A percentile compares a stretch with the other conserved stretches of the same genome.
Evolutionary conservation across 2,113 vertebrate genomes (phyloP).

Genomic region (Corydoras sp.): DNA sequence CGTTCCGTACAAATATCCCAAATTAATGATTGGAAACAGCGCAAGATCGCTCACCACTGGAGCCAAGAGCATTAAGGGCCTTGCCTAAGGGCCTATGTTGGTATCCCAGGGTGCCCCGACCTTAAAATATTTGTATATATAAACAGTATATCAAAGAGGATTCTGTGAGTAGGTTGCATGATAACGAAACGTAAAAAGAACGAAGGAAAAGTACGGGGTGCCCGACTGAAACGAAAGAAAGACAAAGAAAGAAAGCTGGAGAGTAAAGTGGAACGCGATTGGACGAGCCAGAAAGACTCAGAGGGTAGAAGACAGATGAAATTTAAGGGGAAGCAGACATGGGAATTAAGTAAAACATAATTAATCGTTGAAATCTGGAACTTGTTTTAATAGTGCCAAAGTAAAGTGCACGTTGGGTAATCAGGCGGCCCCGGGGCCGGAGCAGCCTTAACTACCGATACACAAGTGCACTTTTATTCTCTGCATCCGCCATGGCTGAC

Average conservation of each 20-base stretch:
- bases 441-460: constrained; percentile 49
- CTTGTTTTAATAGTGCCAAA: constrained; percentile 48
- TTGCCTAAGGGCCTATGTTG: too few relatives aligned
- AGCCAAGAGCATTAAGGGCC: too few relatives aligned
- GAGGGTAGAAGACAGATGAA: constrained; percentile 36
- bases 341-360: constrained; percentile 57
- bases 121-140: too few relatives aligned
- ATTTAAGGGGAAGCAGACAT: constrained; percentile 44
- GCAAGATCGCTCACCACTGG: too few relatives aligned
- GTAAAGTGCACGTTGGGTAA: constrained; percentile 32
- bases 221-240: constrained; percentile 3
- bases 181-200: too few relatives aligned
- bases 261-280: constrained; percentile 47
- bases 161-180: too few relatives aligned
- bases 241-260: constrained; percentile 46
- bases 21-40: too few relatives aligned
- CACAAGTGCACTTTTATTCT: constrained; percentile 45
- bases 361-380: constrained; percentile 52
- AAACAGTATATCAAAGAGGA: too few relatives aligned
- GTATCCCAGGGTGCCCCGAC: too few relatives aligned
- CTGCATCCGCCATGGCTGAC: constrained; percentile 42
- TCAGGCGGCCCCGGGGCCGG: constrained; percentile 45
- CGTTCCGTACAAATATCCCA: too few relatives aligned
- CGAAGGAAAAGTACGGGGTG: too few relatives aligned
- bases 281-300: constrained; percentile 45